phyloP scores from a whole-genome alignment of 35 echinoderm and acorn worm genomes.

The Chiridota heheva region DNA sequence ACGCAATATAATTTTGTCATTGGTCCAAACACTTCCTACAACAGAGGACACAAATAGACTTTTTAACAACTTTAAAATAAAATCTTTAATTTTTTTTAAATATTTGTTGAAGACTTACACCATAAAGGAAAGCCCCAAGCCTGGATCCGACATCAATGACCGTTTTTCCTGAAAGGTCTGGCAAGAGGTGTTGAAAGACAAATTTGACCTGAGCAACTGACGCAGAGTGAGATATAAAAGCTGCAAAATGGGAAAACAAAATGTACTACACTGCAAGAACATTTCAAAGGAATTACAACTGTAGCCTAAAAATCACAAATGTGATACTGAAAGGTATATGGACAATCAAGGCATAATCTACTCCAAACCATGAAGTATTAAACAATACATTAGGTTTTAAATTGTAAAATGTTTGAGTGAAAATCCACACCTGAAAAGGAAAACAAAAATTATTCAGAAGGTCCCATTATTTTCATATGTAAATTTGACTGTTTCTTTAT shows the following conservation, averaged over 20 bases:
- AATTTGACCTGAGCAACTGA: slow-evolving; percentile 56
- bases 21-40: not conserved
- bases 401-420: too few relatives aligned
- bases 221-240: slow-evolving; percentile 70
- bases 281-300: slow-evolving; percentile 2
- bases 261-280: not conserved
- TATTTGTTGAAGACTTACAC: slow-evolving; percentile 35
- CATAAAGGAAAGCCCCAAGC: slow-evolving; percentile 61
- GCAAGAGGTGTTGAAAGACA: slow-evolving; percentile 58
- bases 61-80: not conserved
- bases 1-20: not conserved
- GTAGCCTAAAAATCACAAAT: not conserved
- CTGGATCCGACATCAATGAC: slow-evolving; percentile 66
- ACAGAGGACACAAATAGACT: not conserved
- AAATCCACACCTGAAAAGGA: too few relatives aligned
- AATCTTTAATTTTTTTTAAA: not conserved
- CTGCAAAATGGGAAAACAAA: slow-evolving; percentile 35
- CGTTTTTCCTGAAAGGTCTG: slow-evolving; percentile 52
- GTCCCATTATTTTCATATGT: too few relatives aligned
- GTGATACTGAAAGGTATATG: not conserved
- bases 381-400: too few relatives aligned
- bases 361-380: too few relatives aligned
- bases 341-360: too few relatives aligned
- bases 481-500: too few relatives aligned
- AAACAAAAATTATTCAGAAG: too few relatives aligned